Conservation (phyloP, 64 coral and sea anemone genomes). For the Montipora sp. region DNA sequence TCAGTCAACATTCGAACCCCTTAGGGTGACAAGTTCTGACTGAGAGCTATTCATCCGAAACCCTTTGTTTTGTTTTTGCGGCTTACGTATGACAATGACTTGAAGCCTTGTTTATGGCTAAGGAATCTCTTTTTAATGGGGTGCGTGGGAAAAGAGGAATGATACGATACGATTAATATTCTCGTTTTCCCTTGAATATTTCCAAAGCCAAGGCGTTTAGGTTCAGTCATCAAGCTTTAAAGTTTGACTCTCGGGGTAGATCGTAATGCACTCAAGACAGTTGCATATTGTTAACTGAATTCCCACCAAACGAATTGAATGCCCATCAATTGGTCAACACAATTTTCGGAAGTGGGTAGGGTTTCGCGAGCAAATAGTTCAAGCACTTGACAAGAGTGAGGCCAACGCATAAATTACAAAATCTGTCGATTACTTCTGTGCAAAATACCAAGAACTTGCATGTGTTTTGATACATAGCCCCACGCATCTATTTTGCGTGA, state of each 20-base stretch:
- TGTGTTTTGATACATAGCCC: background rate
- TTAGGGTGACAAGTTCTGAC: background rate
- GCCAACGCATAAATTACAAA: background rate
- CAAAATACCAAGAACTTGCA: background rate
- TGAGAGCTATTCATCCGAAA: background rate
- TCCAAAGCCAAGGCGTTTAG: background rate
- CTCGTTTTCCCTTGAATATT: background rate
- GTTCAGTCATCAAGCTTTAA: background rate
- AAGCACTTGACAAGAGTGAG: background rate
- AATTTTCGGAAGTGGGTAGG: conserved; percentile 43
- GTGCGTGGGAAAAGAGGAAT: conserved; percentile 19
- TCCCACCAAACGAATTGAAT: background rate
- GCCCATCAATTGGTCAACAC: background rate
- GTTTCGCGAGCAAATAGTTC: background rate
- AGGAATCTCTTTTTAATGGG: background rate
- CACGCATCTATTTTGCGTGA: background rate
- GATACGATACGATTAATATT: background rate
- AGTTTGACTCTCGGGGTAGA: too few relatives aligned
- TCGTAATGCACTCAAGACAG: background rate
- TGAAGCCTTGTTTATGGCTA: conserved; percentile 7
- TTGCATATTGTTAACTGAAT: conserved; percentile 30
- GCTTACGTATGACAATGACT: background rate
- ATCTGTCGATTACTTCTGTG: conserved; percentile 11
- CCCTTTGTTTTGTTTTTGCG: conserved; percentile 11
- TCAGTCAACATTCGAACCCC: background rate